Base-by-base conservation (phyloP, 2,113 vertebrate species). In the Cepphus grylle region DNA sequence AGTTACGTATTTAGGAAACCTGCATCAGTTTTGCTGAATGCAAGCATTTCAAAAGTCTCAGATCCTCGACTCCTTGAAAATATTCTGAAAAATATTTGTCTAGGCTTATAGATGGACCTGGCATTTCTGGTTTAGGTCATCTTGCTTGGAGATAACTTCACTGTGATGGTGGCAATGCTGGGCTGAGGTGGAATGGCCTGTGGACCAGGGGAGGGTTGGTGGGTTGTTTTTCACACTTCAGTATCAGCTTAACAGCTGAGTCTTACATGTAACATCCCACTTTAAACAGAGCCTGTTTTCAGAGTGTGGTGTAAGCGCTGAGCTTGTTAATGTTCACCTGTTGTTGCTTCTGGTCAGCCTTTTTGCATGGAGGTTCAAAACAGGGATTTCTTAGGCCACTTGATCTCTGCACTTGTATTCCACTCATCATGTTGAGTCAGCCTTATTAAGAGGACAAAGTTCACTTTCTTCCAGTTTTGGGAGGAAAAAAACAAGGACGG, bases 391-490 rank as follows among this genome's bases (percentile, higher is more conserved):
- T 81, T 74, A 52, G 72, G 50, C 63, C 55, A 29, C 45, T 92
- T 88, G 58, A 77, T 84, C 53, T 76, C 87, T 93, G 62, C 77
- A 45, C 66, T 85, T 95, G 32, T 86, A 85, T 92, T 93, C n/a
- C 45, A 23, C 26, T 83, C 79, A 77, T 81, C 85, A 71, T 95
- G 81, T 90, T 88, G 66, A 93, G 53, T 96, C 90, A 95, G 81
- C 71, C 42, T 74, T 82, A 53, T 62, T 72, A 65, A 56, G 71
- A 80, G 79, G n/a, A 66, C 36, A 93, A 83, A 94, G 79, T 93
- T 94, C 58, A 83, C 18, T 77, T 94, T 91, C 40, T 93, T 96
- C 36, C 43, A 77, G 25, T 82, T 42, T 86, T 23, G 40, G 43
- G 49, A 92, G 67, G 62, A 86, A 93, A 87, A 87, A 96, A 94